Base-by-base conservation (phyloP, 2,888 invertebrate species). In the Caenorhabditis becei region DNA sequence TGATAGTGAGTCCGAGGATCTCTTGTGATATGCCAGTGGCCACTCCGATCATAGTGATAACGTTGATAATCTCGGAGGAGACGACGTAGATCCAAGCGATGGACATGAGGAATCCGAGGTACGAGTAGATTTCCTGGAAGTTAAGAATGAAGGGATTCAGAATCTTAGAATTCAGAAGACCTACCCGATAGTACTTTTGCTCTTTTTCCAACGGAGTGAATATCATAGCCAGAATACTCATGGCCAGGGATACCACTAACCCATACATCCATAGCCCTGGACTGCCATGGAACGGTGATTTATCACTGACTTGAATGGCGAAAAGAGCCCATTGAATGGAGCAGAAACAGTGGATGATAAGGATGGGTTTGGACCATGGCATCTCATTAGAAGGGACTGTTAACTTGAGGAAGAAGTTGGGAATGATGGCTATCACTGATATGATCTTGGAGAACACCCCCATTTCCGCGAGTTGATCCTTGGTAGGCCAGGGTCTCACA, bases 1-100 rank as follows among this genome's bases (percentile, higher is more conserved):
- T 91, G 11, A 94, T 91, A 0, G 94, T 94, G 72, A 94, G 92
- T 8, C 94, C 94, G 28, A 94, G 91, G 88, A 94, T 93, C 69
- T 87, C 86, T 37, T 83, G 81, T 23, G 86, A 83, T 0, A 85
- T 51, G 8, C 80, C 80, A 70, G 93, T 92, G 14, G 93, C 92
- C 59, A 93, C 92, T 32, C 94, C 94, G 75, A 94, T 89, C 62
- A 93, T 92, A 91, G 93, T 91, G 44, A 94, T 92, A 49, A 93
- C 90, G 80, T 92, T 92, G 51, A 94, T 93, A 59, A 94, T 93
- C 91, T 94, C 94, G 83, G 92, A 92, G 28, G 94, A 94, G 24
- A 94, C 91, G 49, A 92, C 89, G 88, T 94, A 94, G 58, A 94
- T 94, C 91, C 94, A 93, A 26, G 93, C 89, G 71, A 94, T 93